These are phyloP conservation scores for Eudemis profundana DNA, from an alignment of 2,888 invertebrate genomes.

Conservation along the genomic window DNA sequence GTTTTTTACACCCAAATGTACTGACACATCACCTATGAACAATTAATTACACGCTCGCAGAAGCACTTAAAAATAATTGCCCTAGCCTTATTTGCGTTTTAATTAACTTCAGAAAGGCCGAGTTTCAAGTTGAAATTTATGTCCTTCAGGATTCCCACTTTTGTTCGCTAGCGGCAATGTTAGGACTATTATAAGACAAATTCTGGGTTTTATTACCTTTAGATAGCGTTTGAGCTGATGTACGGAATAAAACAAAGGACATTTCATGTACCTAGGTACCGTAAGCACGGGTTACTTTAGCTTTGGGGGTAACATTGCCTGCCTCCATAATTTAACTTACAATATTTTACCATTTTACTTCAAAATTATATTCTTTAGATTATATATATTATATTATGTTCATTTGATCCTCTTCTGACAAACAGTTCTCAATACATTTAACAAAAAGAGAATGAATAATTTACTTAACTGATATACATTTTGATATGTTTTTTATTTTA, in stretches of 20 bases:
- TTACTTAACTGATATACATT: no score
- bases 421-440: no score
- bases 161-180: not conserved
- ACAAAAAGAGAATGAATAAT: no score
- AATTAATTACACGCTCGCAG: constrained; percentile 19
- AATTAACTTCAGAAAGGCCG: constrained; percentile 25
- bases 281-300: no score
- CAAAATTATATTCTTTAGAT: no score
- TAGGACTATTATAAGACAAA: constrained; percentile 12
- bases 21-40: constrained; percentile 13
- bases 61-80: constrained; percentile 28
- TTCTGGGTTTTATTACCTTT: not conserved
- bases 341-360: no score
- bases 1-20: constrained; percentile 12
- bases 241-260: not conserved
- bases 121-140: constrained; percentile 26
- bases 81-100: constrained; percentile 20
- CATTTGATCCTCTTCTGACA: no score
- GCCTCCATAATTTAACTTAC: no score
- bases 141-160: not conserved
- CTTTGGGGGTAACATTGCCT: no score
- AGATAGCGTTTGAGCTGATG: constrained; percentile 3
- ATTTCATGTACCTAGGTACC: constrained; percentile 5
- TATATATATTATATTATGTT: no score
- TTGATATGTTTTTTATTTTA: no score